Conservation (phyloP, 2,797 vertebrate species). For the Acanthurus lineatus region DNA sequence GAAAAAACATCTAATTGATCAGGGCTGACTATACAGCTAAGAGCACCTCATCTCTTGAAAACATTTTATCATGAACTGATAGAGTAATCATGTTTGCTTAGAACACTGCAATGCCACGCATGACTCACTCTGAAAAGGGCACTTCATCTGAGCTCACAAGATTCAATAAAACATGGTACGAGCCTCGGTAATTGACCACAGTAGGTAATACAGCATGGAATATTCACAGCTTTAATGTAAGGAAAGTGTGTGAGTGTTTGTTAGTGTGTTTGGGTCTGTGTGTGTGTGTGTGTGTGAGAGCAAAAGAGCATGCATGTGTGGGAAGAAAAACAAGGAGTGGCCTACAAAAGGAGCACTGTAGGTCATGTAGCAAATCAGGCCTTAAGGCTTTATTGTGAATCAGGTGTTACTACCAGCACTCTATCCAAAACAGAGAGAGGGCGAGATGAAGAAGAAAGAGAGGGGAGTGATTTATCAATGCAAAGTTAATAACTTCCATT, state of each 20-base stretch:
- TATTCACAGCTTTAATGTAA: slow-evolving; percentile 54
- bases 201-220: slow-evolving; percentile 59
- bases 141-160: slow-evolving; percentile 60
- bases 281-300: slow-evolving; percentile 3
- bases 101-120: slow-evolving; percentile 53
- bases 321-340: slow-evolving; percentile 38
- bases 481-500: slow-evolving; percentile 99
- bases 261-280: slow-evolving; percentile 27
- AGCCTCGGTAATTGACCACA: slow-evolving; percentile 48
- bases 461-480: slow-evolving; percentile 99
- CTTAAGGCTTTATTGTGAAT: slow-evolving; percentile 84
- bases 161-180: slow-evolving; percentile 56
- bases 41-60: slow-evolving; percentile 12
- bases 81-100: slow-evolving; percentile 47
- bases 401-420: slow-evolving; percentile 74
- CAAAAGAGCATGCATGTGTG: slow-evolving; percentile 7
- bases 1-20: slow-evolving; percentile 9
- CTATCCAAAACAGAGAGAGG: slow-evolving; percentile 71
- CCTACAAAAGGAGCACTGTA: slow-evolving; percentile 64
- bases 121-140: slow-evolving; percentile 63
- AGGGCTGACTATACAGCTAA: neutral
- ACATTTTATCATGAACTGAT: slow-evolving; percentile 31
- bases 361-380: slow-evolving; percentile 87
- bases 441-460: slow-evolving; percentile 64
- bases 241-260: slow-evolving; percentile 1